These are phyloP conservation scores for Drosophila repletoides DNA, from an alignment of 1,140 invertebrate genomes.

Conservation along the genomic window DNA sequence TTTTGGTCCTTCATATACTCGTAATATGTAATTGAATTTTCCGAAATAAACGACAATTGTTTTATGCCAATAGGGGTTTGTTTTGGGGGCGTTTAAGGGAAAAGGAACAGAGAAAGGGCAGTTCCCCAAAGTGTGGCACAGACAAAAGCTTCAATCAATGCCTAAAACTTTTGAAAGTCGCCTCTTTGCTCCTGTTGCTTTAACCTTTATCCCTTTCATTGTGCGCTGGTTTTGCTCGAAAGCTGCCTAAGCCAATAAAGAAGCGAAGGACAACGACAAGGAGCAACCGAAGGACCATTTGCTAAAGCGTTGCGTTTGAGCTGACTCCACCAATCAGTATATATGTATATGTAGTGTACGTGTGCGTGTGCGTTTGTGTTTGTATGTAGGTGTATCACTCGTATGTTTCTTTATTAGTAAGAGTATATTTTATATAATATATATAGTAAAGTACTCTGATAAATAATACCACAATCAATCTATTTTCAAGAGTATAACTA, in stretches of 20 bases:
- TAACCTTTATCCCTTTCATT: slow-evolving; percentile 65
- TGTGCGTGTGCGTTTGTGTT: not conserved
- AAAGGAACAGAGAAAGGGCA: not conserved
- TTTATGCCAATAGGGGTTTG: slow-evolving; percentile 35
- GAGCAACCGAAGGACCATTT: slow-evolving; percentile 35
- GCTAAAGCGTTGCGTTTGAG: slow-evolving; percentile 51
- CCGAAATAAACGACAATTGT: slow-evolving; percentile 60
- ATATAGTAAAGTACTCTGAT: no score
- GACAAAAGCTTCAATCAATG: slow-evolving; percentile 71
- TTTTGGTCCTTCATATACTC: slow-evolving; percentile 18
- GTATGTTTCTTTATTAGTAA: not conserved
- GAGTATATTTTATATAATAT: not conserved
- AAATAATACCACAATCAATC: no score
- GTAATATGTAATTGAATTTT: slow-evolving; percentile 54
- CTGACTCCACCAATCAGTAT: not conserved
- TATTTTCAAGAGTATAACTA: not conserved
- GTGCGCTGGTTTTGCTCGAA: slow-evolving; percentile 39
- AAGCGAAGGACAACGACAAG: slow-evolving; percentile 31
- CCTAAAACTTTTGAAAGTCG: slow-evolving; percentile 56
- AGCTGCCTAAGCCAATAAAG: slow-evolving; percentile 71
- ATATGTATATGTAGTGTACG: not conserved
- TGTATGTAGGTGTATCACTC: not conserved
- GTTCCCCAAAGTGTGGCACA: slow-evolving; percentile 19
- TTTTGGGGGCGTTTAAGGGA: not conserved
- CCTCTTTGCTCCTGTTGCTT: slow-evolving; percentile 45